These are phyloP conservation scores for Meiosimyza decipiens DNA, from an alignment of 2,888 invertebrate species.

Conservation along the genomic window DNA sequence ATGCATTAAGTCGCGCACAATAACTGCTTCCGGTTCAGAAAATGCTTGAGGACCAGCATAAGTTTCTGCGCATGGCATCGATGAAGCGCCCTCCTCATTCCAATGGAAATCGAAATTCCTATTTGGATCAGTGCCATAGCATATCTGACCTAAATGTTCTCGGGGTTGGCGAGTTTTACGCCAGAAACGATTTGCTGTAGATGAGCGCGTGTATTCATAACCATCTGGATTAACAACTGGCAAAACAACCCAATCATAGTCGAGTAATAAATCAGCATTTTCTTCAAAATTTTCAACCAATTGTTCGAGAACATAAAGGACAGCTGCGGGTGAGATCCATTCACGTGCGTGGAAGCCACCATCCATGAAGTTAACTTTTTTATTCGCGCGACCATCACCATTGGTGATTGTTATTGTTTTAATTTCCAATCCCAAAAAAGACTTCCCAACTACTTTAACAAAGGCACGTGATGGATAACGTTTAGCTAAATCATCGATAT, in stretches of 20 bases:
- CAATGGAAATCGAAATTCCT: conserved; percentile 80
- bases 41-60: conserved; percentile 73
- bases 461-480: conserved; percentile 69
- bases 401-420: conserved; percentile 73
- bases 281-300: conserved; percentile 68
- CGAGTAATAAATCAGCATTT: conserved; percentile 68
- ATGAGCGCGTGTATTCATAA: conserved; percentile 72
- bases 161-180: conserved; percentile 74
- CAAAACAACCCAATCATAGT: conserved; percentile 74
- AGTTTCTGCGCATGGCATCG: conserved; percentile 70
- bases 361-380: conserved; percentile 69
- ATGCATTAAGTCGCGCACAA: conserved; percentile 71
- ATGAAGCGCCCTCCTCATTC: conserved; percentile 70
- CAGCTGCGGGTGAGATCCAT: conserved; percentile 74
- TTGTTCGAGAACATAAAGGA: conserved; percentile 71
- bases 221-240: conserved; percentile 80
- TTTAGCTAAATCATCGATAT: conserved; percentile 67
- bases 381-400: conserved; percentile 66
- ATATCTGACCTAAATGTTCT: conserved; percentile 58
- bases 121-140: conserved; percentile 80
- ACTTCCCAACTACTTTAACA: conserved; percentile 71
- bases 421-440: conserved; percentile 71
- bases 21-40: conserved; percentile 76
- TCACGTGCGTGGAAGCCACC: conserved; percentile 75
- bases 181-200: conserved; percentile 68